Evolutionary conservation across 2,888 invertebrate genomes (phyloP).

Genomic region (Sycophila texana): DNA sequence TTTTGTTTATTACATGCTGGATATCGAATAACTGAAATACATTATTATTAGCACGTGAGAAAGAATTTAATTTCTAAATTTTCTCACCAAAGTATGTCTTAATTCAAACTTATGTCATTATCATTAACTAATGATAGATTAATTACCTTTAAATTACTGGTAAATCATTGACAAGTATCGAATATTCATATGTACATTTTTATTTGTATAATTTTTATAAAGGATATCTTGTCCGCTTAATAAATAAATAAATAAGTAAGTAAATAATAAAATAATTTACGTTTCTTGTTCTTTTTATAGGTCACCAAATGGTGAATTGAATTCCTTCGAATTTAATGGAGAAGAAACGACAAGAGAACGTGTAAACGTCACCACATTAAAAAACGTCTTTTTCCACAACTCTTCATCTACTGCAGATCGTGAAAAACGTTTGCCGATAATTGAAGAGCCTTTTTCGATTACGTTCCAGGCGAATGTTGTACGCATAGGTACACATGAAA

Average conservation of each 20-base stretch:
- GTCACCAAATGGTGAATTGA: constrained; percentile 64
- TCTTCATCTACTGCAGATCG: constrained; percentile 63
- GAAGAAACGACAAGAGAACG: constrained; percentile 72
- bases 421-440: constrained; percentile 70
- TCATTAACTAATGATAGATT: constrained; percentile 12
- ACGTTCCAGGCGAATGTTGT: constrained; percentile 54
- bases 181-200: too few species aligned
- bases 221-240: too few species aligned
- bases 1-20: too few species aligned
- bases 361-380: constrained; percentile 76
- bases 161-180: too few species aligned
- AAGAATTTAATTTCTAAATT: background rate
- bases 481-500: constrained; percentile 12
- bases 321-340: constrained; percentile 58
- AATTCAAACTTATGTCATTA: too few species aligned
- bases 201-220: too few species aligned
- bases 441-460: constrained; percentile 67
- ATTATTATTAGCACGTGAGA: background rate
- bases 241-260: too few species aligned
- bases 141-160: too few species aligned
- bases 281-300: constrained; percentile 56
- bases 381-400: constrained; percentile 78
- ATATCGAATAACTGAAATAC: too few species aligned
- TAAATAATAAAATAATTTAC: too few species aligned
- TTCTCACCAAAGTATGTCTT: constrained; percentile 48